phyloP scores from a whole-genome alignment of 2,888 invertebrate species.

The Catonia carolina region DNA sequence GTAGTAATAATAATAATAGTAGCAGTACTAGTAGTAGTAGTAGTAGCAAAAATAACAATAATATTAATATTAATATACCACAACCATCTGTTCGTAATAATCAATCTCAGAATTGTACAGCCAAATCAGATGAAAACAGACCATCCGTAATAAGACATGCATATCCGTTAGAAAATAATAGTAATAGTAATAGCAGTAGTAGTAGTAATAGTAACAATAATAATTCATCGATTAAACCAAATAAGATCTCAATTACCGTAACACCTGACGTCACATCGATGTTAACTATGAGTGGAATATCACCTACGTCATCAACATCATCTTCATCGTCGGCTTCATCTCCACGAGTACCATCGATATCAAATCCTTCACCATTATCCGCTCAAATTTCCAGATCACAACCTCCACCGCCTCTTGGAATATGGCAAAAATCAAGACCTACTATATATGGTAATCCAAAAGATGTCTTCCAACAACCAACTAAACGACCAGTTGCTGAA shows the following conservation, averaged over 20 bases:
- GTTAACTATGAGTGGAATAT: slow-evolving; percentile 31
- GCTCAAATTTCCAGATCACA: not conserved
- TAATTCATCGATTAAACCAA: not conserved
- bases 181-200: slow-evolving; percentile 1
- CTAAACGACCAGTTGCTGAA: slow-evolving; percentile 40
- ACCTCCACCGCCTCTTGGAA: not conserved
- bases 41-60: not conserved
- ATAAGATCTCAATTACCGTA: slow-evolving; percentile 43
- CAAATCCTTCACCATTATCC: slow-evolving; percentile 27
- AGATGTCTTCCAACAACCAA: slow-evolving; percentile 43
- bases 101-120: not conserved
- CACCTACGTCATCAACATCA: not conserved
- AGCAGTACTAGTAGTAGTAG: not conserved
- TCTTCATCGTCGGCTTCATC: not conserved
- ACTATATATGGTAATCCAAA: slow-evolving; percentile 65
- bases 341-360: not conserved
- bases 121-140: slow-evolving; percentile 16
- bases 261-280: slow-evolving; percentile 47
- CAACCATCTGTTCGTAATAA: not conserved
- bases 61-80: no score
- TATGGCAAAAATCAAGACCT: slow-evolving; percentile 14
- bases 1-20: not conserved
- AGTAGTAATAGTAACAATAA: slow-evolving; percentile 8
- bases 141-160: slow-evolving; percentile 22
- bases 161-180: not conserved